phyloP scores from a whole-genome alignment of 2,113 vertebrate species.

The Isurus oxyrinchus region DNA sequence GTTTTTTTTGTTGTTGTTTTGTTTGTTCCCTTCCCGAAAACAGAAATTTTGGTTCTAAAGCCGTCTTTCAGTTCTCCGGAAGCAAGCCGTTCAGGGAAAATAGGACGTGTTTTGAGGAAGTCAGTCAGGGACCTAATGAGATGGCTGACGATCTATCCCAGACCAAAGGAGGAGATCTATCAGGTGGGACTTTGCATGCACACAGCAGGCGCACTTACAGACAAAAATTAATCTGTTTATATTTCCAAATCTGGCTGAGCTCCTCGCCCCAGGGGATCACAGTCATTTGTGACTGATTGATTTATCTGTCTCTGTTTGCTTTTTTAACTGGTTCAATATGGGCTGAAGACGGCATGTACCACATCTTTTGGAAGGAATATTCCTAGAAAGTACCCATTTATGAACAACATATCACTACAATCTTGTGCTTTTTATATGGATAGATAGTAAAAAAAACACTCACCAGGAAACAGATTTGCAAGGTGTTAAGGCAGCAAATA shows the following conservation, averaged over 20 bases:
- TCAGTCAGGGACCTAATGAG: slow-evolving; percentile 44
- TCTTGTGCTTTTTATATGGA: background rate
- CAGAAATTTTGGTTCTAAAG: slow-evolving; percentile 23
- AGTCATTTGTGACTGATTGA: background rate
- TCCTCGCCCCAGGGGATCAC: too few species aligned
- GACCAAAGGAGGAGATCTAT: background rate
- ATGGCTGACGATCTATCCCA: background rate
- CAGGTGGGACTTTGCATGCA: background rate
- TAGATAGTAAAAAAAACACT: background rate
- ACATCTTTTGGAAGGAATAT: background rate
- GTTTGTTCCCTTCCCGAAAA: too few species aligned
- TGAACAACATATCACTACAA: background rate
- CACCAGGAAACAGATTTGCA: background rate
- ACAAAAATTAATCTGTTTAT: background rate
- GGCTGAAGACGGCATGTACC: background rate
- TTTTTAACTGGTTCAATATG: background rate
- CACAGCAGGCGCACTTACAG: background rate
- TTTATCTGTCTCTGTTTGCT: background rate
- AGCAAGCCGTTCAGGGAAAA: slow-evolving; percentile 59
- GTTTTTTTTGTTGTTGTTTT: background rate
- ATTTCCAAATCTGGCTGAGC: too few species aligned
- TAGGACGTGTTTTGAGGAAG: slow-evolving; percentile 50
- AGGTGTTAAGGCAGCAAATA: background rate
- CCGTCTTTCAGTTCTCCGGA: slow-evolving; percentile 63
- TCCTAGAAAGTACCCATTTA: background rate